Conservation (phyloP, 1,140 invertebrate species). For the Polyergus mexicanus region DNA sequence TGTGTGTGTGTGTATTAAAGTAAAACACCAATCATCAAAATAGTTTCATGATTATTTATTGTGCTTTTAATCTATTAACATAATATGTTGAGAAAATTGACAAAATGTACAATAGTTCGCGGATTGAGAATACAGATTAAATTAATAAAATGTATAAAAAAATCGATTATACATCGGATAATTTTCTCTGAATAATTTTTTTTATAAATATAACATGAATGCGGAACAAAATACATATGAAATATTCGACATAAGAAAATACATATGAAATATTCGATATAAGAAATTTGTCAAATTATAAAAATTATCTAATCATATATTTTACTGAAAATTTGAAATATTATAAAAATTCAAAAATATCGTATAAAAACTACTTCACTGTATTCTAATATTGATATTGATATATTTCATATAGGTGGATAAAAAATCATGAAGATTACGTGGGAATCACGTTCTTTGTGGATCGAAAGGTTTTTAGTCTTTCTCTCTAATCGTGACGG, state of each 20-base stretch:
- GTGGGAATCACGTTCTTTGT: conserved; percentile 79
- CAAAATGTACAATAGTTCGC: conserved; percentile 30
- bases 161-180: conserved; percentile 4
- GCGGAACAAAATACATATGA: not conserved
- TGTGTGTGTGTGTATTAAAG: too few relatives aligned
- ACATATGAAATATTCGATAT: not conserved
- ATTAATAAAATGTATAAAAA: conserved; percentile 10
- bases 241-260: not conserved
- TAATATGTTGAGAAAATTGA: conserved; percentile 18
- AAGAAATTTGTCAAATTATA: not conserved
- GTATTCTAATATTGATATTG: conserved; percentile 66
- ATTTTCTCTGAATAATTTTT: conserved; percentile 25
- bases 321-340: not conserved
- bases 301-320: not conserved
- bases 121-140: conserved; percentile 16
- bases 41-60: conserved; percentile 40
- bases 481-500: conserved; percentile 73
- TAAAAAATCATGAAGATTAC: conserved; percentile 79
- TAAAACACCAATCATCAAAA: conserved; percentile 3
- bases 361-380: not conserved
- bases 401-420: conserved; percentile 82
- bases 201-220: not conserved
- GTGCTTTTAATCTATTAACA: conserved; percentile 20
- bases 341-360: conserved; percentile 1
- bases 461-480: conserved; percentile 76